Base-by-base conservation (phyloP, 2,797 vertebrate species). In the Rousettus madagascariensis region DNA sequence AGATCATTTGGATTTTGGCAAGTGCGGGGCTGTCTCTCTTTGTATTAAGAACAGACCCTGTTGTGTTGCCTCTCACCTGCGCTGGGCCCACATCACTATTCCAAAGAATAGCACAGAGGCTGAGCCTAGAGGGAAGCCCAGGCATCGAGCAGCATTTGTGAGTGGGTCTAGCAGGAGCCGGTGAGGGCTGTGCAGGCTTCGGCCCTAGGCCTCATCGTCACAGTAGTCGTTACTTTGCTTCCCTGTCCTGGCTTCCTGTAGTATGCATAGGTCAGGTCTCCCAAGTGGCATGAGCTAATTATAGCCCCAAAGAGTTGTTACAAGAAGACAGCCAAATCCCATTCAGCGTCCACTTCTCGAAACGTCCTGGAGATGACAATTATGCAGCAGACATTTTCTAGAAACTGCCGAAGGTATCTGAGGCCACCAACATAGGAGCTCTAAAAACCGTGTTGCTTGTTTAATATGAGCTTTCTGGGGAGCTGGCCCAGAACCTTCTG, bases 401-500 rank as follows among this genome's bases (percentile, higher is more conserved):
- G 90, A 96, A 96, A 90, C 92, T 33, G 51, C 82, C 13, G 0
- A 83, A 96, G 80, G 78, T 95, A 49, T 79, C 85, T 6, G 71
- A 96, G 90, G 88, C 80, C 43, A 68, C 68, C 43, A 65, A 13
- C 78, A 91, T 33, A 59, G 75, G 90, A 86, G 59, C 86, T 92
- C 93, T 80, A 71, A 92, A 93, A 96, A 91, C 85, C 65, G 10
- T 22, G 69, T 63, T 95, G 92, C 92, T 95, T 77, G 61, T 88
- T 97, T 96, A 63, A 94, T 91, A 46, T 22, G 71, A 66, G 49
- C 90, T 97, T 97, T 95, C 92, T 0, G 36, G 84, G 95, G 97
- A 96, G 66, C 79, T 93, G 33, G 93, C 95, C 92, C 90, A 78
- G 90, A 95, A 93, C 33, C 74, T 86, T 66, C 92, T 96, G 93